Conservation (phyloP, 2,888 invertebrate genomes). For the Acanthosepion pharaonis region DNA sequence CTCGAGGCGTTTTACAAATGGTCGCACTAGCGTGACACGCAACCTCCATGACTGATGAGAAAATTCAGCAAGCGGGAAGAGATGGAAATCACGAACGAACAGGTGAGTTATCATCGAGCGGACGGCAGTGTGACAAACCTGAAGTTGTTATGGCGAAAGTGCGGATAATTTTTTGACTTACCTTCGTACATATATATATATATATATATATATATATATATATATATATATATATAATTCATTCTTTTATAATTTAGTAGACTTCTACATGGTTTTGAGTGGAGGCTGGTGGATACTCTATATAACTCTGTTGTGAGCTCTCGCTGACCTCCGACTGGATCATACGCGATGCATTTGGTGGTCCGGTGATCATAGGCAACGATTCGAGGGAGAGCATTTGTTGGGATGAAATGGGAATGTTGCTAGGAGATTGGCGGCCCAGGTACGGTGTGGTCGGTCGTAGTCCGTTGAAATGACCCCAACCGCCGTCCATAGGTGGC, state of each 20-base stretch:
- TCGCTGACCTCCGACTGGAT: slow-evolving; percentile 65
- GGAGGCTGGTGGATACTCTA: slow-evolving; percentile 67
- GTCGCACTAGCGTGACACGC: too few species aligned
- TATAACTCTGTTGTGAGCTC: slow-evolving; percentile 60
- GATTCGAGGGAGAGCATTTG: slow-evolving; percentile 67
- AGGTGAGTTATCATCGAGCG: too few species aligned
- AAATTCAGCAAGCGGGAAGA: too few species aligned
- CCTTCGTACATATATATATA: background rate
- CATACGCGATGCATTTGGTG: slow-evolving; percentile 60
- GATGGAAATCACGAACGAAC: too few species aligned
- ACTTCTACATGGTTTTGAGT: slow-evolving; percentile 72
- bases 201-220: slow-evolving; percentile 46
- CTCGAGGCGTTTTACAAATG: too few species aligned
- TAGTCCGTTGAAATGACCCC: slow-evolving; percentile 59
- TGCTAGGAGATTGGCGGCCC: slow-evolving; percentile 67
- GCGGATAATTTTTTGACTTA: too few species aligned
- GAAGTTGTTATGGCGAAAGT: too few species aligned
- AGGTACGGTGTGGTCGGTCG: slow-evolving; percentile 58
- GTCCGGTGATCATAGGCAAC: slow-evolving; percentile 59
- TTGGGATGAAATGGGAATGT: slow-evolving; percentile 59
- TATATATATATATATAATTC: background rate
- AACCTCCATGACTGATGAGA: too few species aligned
- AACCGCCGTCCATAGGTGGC: slow-evolving; percentile 64
- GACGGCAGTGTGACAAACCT: too few species aligned
- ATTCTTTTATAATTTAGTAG: slow-evolving; percentile 57